These are phyloP conservation scores for Zosterops japonicus DNA, from an alignment of 2,113 vertebrate genomes.

Conservation along the genomic window DNA sequence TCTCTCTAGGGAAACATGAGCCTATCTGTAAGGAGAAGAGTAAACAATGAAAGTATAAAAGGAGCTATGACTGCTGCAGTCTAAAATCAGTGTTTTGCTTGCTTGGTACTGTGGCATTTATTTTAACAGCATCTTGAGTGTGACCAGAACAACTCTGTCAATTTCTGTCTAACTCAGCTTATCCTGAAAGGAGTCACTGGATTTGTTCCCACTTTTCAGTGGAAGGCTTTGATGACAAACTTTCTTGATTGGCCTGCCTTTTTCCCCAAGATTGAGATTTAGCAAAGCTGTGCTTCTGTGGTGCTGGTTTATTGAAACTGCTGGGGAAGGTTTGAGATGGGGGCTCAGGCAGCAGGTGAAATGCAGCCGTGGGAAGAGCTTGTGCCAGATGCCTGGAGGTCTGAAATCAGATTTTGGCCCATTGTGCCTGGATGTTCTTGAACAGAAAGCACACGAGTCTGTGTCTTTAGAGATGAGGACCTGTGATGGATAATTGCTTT, in stretches of 20 bases:
- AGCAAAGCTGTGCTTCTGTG: neutral
- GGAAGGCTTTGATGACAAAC: neutral
- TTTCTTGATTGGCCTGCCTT: neutral
- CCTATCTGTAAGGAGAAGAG: neutral
- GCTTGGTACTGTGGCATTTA: neutral
- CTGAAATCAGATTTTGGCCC: neutral
- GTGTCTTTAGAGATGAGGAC: neutral
- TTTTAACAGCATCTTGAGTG: neutral
- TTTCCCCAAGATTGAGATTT: accelerated
- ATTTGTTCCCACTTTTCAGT: neutral
- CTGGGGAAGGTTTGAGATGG: neutral
- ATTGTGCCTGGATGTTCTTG: neutral
- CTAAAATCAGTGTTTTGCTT: neutral
- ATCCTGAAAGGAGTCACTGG: neutral
- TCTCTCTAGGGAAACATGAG: neutral
- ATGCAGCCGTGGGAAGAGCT: neutral
- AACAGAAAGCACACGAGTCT: neutral
- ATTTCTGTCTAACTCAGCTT: neutral
- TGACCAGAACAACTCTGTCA: neutral
- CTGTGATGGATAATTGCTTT: neutral
- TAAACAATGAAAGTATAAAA: neutral
- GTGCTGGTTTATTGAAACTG: neutral
- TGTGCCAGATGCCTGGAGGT: neutral
- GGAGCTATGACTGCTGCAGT: neutral
- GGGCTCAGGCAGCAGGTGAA: neutral